These are phyloP conservation scores for Mantis religiosa DNA, from an alignment of 2,888 invertebrate genomes.

Conservation along the genomic window DNA sequence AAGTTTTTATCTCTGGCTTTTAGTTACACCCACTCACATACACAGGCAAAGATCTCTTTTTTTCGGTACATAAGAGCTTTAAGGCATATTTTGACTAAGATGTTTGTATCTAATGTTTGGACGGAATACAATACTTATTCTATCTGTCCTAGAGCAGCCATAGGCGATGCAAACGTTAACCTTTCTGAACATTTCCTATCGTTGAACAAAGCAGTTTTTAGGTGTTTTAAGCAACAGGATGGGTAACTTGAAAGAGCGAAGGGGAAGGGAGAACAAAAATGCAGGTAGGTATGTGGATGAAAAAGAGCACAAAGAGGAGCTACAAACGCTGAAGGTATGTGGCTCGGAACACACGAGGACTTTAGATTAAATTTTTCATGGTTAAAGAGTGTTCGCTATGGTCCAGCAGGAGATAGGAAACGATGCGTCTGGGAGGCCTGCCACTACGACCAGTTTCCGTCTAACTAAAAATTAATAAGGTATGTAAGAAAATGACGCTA, in stretches of 20 bases:
- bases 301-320: neutral
- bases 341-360: neutral
- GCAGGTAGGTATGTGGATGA: neutral
- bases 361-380: slow-evolving; percentile 26
- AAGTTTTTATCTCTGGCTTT: too few relatives aligned
- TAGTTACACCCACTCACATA: too few relatives aligned
- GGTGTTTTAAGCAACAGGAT: neutral
- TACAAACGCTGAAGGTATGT: neutral
- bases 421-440: neutral
- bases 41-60: too few relatives aligned
- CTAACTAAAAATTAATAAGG: neutral
- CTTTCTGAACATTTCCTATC: too few relatives aligned
- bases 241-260: neutral
- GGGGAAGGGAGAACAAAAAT: neutral
- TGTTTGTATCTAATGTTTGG: too few relatives aligned
- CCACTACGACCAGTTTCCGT: too few relatives aligned
- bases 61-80: too few relatives aligned
- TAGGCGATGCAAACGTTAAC: too few relatives aligned
- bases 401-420: slow-evolving; percentile 11
- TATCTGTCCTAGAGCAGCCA: too few relatives aligned
- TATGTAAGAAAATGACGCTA: neutral
- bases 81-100: too few relatives aligned
- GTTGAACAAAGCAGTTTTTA: neutral
- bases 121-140: too few relatives aligned
- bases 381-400: slow-evolving; percentile 13